Evolutionary conservation across 2,888 invertebrate species (phyloP).

Genomic region (Synanthedon vespiformis): DNA sequence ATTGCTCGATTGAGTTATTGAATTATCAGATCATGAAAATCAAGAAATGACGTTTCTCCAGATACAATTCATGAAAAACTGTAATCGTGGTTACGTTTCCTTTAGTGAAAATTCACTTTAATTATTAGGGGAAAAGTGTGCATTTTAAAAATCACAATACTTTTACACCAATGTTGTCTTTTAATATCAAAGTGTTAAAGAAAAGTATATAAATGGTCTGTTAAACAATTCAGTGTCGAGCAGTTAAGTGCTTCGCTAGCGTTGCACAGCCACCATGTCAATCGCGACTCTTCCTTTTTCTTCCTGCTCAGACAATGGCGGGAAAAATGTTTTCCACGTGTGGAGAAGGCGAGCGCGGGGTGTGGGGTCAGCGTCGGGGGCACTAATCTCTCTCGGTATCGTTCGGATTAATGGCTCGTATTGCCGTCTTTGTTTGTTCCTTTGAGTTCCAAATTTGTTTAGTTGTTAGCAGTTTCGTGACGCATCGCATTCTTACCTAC

Average conservation of each 20-base stretch:
- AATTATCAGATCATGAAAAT: too few relatives aligned
- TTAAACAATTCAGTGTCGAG: neutral
- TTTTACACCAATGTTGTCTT: too few relatives aligned
- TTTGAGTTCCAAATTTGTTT: slow-evolving; percentile 40
- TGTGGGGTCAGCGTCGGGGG: slow-evolving; percentile 52
- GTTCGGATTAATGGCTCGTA: slow-evolving; percentile 63
- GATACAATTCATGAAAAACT: too few relatives aligned
- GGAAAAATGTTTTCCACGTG: slow-evolving; percentile 58
- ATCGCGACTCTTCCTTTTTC: slow-evolving; percentile 53
- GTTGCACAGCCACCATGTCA: slow-evolving; percentile 44
- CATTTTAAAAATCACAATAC: too few relatives aligned
- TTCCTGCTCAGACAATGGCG: slow-evolving; percentile 56
- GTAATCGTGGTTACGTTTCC: too few relatives aligned
- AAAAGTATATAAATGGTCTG: too few relatives aligned
- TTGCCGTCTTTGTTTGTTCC: slow-evolving; percentile 60
- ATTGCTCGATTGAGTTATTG: too few relatives aligned
- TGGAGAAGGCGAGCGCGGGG: slow-evolving; percentile 32
- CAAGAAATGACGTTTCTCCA: too few relatives aligned
- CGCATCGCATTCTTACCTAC: slow-evolving; percentile 22
- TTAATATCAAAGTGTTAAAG: too few relatives aligned
- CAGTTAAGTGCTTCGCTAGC: slow-evolving; percentile 6
- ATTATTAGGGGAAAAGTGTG: too few relatives aligned
- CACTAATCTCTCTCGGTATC: slow-evolving; percentile 53
- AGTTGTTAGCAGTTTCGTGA: slow-evolving; percentile 43
- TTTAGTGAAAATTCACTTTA: too few relatives aligned